phyloP scores from a whole-genome alignment of 2,888 invertebrate species.

The Cerastis leucographa region DNA sequence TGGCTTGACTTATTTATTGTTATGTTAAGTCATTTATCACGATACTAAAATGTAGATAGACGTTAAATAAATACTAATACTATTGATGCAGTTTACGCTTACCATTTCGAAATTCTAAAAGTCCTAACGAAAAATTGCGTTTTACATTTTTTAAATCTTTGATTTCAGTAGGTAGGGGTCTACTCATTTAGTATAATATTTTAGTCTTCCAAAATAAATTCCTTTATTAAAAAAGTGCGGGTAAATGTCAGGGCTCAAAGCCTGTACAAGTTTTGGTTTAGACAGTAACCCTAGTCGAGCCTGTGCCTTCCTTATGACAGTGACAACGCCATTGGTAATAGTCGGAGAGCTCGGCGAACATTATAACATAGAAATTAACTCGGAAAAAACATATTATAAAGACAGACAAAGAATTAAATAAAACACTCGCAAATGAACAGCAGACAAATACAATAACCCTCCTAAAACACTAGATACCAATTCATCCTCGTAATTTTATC shows the following conservation, averaged over 20 bases:
- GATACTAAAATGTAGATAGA: background rate
- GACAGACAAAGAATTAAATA: background rate
- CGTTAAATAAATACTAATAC: background rate
- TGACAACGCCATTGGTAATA: background rate
- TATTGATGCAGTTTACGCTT: background rate
- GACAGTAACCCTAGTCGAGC: background rate
- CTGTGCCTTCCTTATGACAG: background rate
- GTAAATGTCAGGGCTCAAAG: background rate
- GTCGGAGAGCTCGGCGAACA: background rate
- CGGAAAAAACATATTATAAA: background rate
- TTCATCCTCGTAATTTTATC: slow-evolving; percentile 13
- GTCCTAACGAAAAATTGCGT: background rate
- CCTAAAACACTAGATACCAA: background rate
- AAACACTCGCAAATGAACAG: background rate
- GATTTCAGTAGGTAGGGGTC: background rate
- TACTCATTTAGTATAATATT: background rate
- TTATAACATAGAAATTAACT: too few relatives aligned
- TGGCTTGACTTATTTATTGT: slow-evolving; percentile 11
- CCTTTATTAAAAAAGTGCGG: background rate
- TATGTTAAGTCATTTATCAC: background rate
- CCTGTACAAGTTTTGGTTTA: background rate
- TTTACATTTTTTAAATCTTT: background rate
- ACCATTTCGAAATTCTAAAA: background rate
- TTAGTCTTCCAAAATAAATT: background rate
- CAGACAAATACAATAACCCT: background rate